Evolutionary conservation across 2,113 vertebrate genomes (phyloP), one percentile per base, ranked within the genome.

Genomic region (Glareola pratincola): DNA sequence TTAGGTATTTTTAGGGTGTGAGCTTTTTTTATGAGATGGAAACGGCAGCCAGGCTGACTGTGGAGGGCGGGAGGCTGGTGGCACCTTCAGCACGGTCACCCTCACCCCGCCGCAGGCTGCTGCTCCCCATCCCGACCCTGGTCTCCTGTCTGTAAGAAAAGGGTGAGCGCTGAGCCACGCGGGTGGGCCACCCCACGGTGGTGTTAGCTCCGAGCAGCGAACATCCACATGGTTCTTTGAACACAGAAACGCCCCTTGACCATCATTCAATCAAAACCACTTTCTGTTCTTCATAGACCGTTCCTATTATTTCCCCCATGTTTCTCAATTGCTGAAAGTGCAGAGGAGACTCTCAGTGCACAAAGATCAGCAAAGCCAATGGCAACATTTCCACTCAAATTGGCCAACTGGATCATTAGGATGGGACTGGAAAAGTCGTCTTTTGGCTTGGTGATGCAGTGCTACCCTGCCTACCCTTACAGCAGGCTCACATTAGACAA

Each of bases 211-310:
- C 59, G 43, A 63, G 16, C 27, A 72, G 13, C 11, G 34, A 87
- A 57, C 11, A 43, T 39, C 59, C 54, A 54, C 12, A 18, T 0
- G 0, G 54, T 66, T 75, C 30, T 59, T 51, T 47, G 54, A 71
- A 39, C 13, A 5, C 24, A 19, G 66, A 85, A 89, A 3, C 0
- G 0, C 22, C n/a, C 29, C 48, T 68, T 1, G 0, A 56, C 9
- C 36, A 37, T 37, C 41, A 56, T 43, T 80, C n/a, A 77, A 2
- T 34, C 79, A 56, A 81, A 90, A 18, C 2, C 34, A 8, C 8
- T 60, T 81, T 75, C 54, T 88, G 53, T 15, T 83, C 62, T 76
- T 69, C 34, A 22, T 2, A 17, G 27, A 60, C 19, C 3, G 3
- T 50, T 89, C 77, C 30, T 53, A 7, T 41, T 8, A 36, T 53